Base-by-base conservation (phyloP, 2,888 invertebrate genomes). In the Drosophila atroscutellata region DNA sequence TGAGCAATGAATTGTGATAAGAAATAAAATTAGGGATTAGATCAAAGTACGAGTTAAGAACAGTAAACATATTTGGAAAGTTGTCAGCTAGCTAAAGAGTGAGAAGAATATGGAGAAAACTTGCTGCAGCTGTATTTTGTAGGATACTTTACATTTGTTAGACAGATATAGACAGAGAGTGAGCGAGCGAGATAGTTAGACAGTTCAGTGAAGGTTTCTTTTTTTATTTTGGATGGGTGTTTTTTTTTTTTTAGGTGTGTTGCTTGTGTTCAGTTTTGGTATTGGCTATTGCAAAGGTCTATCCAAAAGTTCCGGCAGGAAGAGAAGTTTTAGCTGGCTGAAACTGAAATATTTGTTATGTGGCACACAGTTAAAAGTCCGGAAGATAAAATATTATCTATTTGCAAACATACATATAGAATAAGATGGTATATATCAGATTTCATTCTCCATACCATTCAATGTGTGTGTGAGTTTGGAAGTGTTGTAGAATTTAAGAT, bases 391-490 rank as follows among this genome's bases (percentile, higher is more conserved):
- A 47, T 62, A 51, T 30, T 52, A 77, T 83, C 87, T 89, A 88
- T 75, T 89, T 63, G 81, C 86, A 83, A 83, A 83, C 87, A 84
- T 86, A 77, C 70, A 66, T 66, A 80, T 56, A 86, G 71, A 72
- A 55, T 75, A 67, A 63, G 42, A 65, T 52, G 64, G 51, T 65
- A 59, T 58, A 58, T 72, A 68, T 32, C 61, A 66, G 55, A 62
- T 80, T 61, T 75, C 85, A 83, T 83, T 82, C 86, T 67, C 72
- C 72, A 84, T 79, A 67, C 76, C 66, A 54, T 63, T 69, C 15
- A 42, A 51, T 61, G 81, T 75, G 57, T 58, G 36, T 65, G 50
- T 28, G 63, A 26, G 24, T 26, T 36, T 26, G 26, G 18, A 20
- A 20, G 51, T 52, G 51, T 32, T 20, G 20, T 32, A 51, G n/a